phyloP scores from a whole-genome alignment of 2,888 invertebrate genomes.

The Xestia xanthographa region DNA sequence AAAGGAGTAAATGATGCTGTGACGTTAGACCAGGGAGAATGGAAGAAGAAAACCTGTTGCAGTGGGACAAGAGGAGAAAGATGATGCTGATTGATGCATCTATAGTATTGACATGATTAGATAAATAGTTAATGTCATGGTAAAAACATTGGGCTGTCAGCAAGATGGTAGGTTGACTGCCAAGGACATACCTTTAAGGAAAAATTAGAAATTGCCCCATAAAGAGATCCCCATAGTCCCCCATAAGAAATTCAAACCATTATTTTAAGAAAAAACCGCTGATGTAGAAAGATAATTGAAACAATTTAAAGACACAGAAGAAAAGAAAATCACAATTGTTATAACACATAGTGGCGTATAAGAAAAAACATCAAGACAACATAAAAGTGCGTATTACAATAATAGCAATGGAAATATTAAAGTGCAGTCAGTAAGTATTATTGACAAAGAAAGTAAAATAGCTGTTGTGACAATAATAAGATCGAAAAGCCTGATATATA shows the following conservation, averaged over 20 bases:
- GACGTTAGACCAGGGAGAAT: too few relatives aligned
- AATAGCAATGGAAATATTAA: conserved; percentile 8
- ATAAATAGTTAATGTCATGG: not conserved
- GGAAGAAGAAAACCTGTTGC: too few relatives aligned
- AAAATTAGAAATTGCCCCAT: too few relatives aligned
- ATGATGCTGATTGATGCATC: too few relatives aligned
- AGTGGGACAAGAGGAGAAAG: too few relatives aligned
- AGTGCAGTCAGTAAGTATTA: conserved; percentile 21
- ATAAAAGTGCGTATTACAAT: not conserved
- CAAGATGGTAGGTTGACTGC: not conserved
- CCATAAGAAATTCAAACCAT: not conserved
- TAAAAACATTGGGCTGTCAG: not conserved
- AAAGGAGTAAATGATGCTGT: too few relatives aligned
- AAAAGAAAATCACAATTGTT: not conserved
- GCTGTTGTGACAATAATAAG: not conserved
- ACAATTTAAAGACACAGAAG: not conserved
- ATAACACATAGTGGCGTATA: not conserved
- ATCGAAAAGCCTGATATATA: not conserved
- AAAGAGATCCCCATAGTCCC: too few relatives aligned
- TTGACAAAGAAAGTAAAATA: conserved; percentile 11
- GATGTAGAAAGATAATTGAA: conserved; percentile 13
- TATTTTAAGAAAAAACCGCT: not conserved
- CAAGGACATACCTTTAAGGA: not conserved
- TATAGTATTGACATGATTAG: not conserved
- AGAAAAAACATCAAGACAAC: conserved; percentile 6